A percentile compares a stretch with the other conserved stretches of the same genome.
phyloP scores from a whole-genome alignment of 2,888 invertebrate genomes.

The Acanthosepion esculentum region DNA sequence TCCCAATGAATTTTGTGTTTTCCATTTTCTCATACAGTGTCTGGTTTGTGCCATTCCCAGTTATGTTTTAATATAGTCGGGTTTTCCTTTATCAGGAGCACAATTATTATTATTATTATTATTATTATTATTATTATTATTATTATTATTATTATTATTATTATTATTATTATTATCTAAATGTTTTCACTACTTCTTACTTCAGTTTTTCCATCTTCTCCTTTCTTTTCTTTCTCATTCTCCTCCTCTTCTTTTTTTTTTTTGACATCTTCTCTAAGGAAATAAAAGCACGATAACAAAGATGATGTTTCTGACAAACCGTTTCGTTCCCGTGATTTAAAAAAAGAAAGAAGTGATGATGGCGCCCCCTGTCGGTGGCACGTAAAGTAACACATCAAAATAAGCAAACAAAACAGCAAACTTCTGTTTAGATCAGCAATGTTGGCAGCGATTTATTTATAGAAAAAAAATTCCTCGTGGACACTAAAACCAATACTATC shows the following conservation, averaged over 20 bases:
- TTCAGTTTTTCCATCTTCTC: not conserved
- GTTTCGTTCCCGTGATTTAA: not conserved
- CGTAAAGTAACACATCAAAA: not conserved
- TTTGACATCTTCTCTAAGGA: not conserved
- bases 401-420: not conserved
- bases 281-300: not conserved
- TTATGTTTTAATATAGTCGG: not conserved
- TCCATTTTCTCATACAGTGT: too few relatives aligned
- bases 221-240: not conserved
- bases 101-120: not conserved
- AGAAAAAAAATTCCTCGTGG: not conserved
- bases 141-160: not conserved
- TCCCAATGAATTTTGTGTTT: too few relatives aligned
- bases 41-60: too few relatives aligned
- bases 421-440: not conserved
- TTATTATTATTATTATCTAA: not conserved
- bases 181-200: not conserved
- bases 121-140: not conserved
- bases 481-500: not conserved
- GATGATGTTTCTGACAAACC: constrained; percentile 6
- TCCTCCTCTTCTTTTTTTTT: not conserved
- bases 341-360: not conserved
- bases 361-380: constrained; percentile 17
- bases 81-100: too few relatives aligned
- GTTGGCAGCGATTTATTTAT: constrained; percentile 1